Evolutionary conservation across 2,888 invertebrate genomes (phyloP).

Genomic region (Magallana nippona): DNA sequence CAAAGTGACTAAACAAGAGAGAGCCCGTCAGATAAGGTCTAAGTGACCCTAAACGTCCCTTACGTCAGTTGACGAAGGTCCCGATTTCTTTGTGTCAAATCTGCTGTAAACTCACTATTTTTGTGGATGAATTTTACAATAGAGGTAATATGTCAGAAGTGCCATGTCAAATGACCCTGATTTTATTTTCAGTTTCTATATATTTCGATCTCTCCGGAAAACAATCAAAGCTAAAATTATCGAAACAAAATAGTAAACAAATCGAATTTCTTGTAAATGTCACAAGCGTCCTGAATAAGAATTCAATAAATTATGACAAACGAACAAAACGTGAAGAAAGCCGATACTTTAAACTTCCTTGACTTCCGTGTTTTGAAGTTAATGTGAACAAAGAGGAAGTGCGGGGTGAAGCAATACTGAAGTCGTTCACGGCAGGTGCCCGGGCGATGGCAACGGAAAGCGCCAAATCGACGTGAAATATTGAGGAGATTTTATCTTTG

Average conservation of each 20-base stretch:
- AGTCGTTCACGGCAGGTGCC: not conserved
- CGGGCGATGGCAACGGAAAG: constrained; percentile 9
- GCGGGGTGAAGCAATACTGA: not conserved
- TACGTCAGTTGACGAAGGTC: no score
- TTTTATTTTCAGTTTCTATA: constrained; percentile 14
- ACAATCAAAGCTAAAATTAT: not conserved
- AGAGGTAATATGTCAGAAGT: constrained; percentile 2
- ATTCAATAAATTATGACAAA: constrained; percentile 4
- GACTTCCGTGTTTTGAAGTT: constrained; percentile 9
- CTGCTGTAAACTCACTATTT: not conserved
- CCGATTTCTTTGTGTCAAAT: no score
- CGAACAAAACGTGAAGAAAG: constrained; percentile 3
- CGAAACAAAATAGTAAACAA: not conserved
- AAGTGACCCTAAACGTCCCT: no score
- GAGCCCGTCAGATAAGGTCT: no score
- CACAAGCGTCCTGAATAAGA: not conserved
- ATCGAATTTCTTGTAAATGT: constrained; percentile 10
- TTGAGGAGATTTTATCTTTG: not conserved
- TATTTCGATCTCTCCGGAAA: not conserved
- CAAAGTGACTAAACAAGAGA: no score
- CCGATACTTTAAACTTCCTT: constrained; percentile 13
- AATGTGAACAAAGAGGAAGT: constrained; percentile 8
- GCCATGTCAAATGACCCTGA: not conserved
- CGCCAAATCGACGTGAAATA: constrained; percentile 2
- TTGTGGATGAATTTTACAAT: not conserved